These are phyloP conservation scores for Aphis gossypii DNA, from an alignment of 1,140 invertebrate genomes.

Conservation along the genomic window DNA sequence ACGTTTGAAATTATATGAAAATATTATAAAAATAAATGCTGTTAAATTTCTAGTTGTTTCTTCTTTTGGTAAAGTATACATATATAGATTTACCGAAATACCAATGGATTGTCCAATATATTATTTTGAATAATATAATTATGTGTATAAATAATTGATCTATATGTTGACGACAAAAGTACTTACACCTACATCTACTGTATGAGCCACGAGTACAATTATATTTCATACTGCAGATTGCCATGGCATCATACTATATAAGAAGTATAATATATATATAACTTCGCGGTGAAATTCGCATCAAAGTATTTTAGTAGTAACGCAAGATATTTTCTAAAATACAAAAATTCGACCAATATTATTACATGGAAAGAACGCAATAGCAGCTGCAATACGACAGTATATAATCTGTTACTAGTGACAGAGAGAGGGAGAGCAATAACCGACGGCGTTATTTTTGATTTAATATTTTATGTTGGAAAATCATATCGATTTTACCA, in stretches of 20 bases:
- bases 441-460: neutral
- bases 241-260: neutral
- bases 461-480: neutral
- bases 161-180: neutral
- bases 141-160: neutral
- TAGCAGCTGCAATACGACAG: neutral
- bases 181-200: neutral
- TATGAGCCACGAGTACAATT: neutral
- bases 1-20: neutral
- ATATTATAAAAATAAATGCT: neutral
- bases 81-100: neutral
- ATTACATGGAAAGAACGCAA: neutral
- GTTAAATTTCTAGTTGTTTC: neutral
- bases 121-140: neutral
- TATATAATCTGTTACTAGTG: neutral
- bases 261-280: too few species aligned
- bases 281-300: too few species aligned
- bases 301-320: neutral
- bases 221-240: too few species aligned
- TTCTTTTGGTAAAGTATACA: neutral
- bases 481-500: constrained; percentile 4
- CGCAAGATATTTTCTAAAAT: neutral
- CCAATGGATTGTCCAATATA: neutral
- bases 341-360: neutral
- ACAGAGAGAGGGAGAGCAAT: neutral